Evolutionary conservation across 2,797 vertebrate genomes (phyloP).

Genomic region (Sebastes hubbsi): DNA sequence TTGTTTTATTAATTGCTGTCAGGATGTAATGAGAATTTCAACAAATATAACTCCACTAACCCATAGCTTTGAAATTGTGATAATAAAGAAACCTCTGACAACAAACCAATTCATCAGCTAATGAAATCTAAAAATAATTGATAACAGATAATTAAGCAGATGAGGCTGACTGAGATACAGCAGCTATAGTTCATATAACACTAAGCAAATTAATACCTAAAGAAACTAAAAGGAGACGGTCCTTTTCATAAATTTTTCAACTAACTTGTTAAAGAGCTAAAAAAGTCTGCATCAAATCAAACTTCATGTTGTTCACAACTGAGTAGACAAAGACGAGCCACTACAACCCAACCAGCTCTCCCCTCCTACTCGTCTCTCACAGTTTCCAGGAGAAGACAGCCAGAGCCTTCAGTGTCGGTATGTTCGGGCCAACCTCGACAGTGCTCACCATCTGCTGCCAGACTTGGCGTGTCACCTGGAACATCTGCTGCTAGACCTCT

Average conservation of each 20-base stretch:
- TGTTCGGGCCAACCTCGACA: constrained; percentile 18
- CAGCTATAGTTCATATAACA: background rate
- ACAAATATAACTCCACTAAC: too few species aligned
- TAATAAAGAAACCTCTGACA: background rate
- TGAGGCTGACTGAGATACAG: background rate
- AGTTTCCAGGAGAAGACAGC: constrained; percentile 25
- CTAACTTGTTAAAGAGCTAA: background rate
- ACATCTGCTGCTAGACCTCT: constrained; percentile 64
- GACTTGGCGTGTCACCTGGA: constrained; percentile 52
- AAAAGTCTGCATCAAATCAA: background rate
- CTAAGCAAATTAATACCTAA: background rate
- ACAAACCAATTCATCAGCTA: background rate
- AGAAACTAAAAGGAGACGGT: background rate
- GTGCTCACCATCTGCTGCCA: constrained; percentile 61
- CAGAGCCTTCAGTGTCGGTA: background rate
- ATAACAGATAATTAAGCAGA: background rate
- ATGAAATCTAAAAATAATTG: background rate
- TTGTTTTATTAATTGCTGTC: too few species aligned
- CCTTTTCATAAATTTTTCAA: background rate
- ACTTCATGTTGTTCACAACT: background rate
- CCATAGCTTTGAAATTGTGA: background rate
- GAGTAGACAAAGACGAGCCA: background rate
- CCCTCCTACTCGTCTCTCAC: constrained; percentile 7
- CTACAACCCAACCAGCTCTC: background rate
- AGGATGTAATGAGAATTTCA: too few species aligned